Evolutionary conservation across 1,140 invertebrate genomes (phyloP).

Genomic region (Bacillus rossius): DNA sequence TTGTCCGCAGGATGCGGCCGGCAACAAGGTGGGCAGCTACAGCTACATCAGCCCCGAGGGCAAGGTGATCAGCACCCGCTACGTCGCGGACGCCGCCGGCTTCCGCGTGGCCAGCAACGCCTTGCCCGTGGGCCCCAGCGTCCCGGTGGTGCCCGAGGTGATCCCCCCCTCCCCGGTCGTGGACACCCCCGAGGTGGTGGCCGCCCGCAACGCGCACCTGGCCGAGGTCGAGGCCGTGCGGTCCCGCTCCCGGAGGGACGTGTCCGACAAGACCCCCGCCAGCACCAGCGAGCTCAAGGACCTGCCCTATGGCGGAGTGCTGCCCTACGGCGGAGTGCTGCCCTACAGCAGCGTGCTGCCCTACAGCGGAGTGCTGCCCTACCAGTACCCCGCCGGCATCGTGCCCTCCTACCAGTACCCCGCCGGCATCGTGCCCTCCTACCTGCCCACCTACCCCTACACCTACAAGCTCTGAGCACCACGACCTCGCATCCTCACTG

Average conservation of each 20-base stretch:
- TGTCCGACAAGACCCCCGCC: constrained; percentile 27
- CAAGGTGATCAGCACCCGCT: constrained; percentile 45
- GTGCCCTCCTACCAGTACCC: background rate
- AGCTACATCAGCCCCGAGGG: constrained; percentile 50
- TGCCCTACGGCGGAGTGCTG: constrained; percentile 4
- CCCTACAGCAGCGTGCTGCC: background rate
- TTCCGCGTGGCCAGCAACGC: constrained; percentile 48
- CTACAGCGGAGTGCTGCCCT: constrained; percentile 2
- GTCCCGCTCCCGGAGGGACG: constrained; percentile 16
- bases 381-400: background rate
- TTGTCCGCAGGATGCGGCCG: constrained; percentile 45
- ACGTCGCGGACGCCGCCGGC: constrained; percentile 43
- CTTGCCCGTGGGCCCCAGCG: constrained; percentile 34
- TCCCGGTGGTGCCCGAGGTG: background rate
- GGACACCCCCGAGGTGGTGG: constrained; percentile 31
- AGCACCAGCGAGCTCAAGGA: constrained; percentile 26
- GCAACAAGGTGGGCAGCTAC: constrained; percentile 49
- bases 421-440: background rate
- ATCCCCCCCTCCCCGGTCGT: background rate
- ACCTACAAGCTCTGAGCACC: no score
- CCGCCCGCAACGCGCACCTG: constrained; percentile 28
- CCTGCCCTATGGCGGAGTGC: constrained; percentile 1
- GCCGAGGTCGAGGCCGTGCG: constrained; percentile 17
- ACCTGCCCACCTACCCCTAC: no score
- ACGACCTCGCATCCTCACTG: no score